These are phyloP conservation scores for Cyphomyrmex costatus DNA, from an alignment of 1,140 invertebrate genomes.

Conservation along the genomic window DNA sequence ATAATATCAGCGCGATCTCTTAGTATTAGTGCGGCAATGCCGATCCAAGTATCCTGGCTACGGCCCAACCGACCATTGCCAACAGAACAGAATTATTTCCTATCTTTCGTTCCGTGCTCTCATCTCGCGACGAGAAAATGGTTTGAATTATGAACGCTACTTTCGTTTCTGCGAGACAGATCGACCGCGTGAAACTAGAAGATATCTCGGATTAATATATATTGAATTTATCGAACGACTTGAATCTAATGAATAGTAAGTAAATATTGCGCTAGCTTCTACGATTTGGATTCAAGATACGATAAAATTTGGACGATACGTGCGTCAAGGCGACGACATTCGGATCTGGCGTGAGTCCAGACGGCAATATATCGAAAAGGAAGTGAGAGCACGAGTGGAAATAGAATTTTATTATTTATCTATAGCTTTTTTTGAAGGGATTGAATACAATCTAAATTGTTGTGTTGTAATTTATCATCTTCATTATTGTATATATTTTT, in stretches of 20 bases:
- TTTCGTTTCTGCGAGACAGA: constrained; percentile 18
- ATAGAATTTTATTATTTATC: constrained; percentile 20
- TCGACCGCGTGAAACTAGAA: not conserved
- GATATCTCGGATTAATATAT: constrained; percentile 9
- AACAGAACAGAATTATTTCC: constrained; percentile 56
- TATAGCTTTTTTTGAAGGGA: not conserved
- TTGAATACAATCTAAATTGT: constrained; percentile 5
- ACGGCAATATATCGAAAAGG: not conserved
- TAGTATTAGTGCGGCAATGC: constrained; percentile 53
- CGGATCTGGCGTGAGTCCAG: constrained; percentile 30
- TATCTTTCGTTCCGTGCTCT: constrained; percentile 29
- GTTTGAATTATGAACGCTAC: constrained; percentile 45
- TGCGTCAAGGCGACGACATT: not conserved
- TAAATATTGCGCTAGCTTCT: constrained; percentile 5
- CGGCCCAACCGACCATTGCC: constrained; percentile 48
- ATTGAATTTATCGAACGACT: constrained; percentile 27
- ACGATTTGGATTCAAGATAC: not conserved
- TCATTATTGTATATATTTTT: not conserved
- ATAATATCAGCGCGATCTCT: constrained; percentile 57
- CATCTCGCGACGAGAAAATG: constrained; percentile 25
- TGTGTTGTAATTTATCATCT: not conserved
- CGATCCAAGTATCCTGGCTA: constrained; percentile 55
- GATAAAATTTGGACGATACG: constrained; percentile 7
- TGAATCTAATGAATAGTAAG: constrained; percentile 38
- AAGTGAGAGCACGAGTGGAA: not conserved